phyloP scores from a whole-genome alignment of 2,113 vertebrate species.

The Oriolus oriolus region DNA sequence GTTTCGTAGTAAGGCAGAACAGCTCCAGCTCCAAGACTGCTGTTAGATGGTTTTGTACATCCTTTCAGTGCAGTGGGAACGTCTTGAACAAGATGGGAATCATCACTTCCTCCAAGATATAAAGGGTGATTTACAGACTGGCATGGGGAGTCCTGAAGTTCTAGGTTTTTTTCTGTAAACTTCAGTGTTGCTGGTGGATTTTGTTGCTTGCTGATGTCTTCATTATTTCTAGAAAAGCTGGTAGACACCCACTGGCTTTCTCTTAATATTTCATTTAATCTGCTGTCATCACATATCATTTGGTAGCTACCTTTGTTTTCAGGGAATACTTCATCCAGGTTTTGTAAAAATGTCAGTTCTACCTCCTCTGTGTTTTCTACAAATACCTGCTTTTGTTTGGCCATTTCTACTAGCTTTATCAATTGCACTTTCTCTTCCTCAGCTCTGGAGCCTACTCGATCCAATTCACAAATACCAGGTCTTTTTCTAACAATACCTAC shows the following conservation, averaged over 20 bases:
- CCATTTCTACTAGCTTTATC: neutral
- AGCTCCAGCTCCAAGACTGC: neutral
- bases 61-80: neutral
- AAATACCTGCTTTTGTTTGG: neutral
- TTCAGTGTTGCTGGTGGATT: neutral
- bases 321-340: neutral
- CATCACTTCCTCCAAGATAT: neutral
- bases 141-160: neutral
- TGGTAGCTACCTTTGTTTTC: neutral
- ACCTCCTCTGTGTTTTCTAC: neutral
- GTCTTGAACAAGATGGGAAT: neutral
- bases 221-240: constrained; percentile 25
- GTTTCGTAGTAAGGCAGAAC: constrained; percentile 54
- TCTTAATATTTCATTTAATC: constrained; percentile 23
- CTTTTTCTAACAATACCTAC: neutral
- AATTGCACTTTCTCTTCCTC: neutral
- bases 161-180: neutral
- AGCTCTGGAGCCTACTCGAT: neutral
- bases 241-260: constrained; percentile 46
- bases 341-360: constrained; percentile 13
- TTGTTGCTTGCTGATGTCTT: neutral
- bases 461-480: neutral
- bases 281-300: neutral
- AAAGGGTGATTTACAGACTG: neutral
- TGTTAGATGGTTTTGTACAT: neutral